phyloP scores from a whole-genome alignment of 2,888 invertebrate genomes.

The Dusona sp. region DNA sequence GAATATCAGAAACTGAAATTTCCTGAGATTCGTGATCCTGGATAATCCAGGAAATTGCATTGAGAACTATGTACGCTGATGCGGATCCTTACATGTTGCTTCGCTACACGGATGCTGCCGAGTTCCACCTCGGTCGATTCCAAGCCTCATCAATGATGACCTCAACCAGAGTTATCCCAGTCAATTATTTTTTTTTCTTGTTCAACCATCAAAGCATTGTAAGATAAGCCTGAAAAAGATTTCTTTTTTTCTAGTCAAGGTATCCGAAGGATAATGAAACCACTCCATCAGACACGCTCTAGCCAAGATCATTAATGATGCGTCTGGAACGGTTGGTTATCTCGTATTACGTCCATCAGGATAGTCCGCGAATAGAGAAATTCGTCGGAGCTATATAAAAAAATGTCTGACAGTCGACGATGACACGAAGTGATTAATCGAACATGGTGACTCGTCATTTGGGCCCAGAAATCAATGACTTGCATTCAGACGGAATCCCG shows the following conservation, averaged over 20 bases:
- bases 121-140: not conserved
- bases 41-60: not conserved
- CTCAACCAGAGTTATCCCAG: slow-evolving; percentile 4
- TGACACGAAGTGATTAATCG: slow-evolving; percentile 59
- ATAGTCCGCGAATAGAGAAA: slow-evolving; percentile 27
- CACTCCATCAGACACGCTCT: slow-evolving; percentile 49
- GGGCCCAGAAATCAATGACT: slow-evolving; percentile 33
- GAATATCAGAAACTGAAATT: not conserved
- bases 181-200: slow-evolving; percentile 12
- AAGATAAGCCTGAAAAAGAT: not conserved
- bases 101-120: not conserved
- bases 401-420: slow-evolving; percentile 34
- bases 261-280: slow-evolving; percentile 50
- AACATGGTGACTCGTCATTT: slow-evolving; percentile 25
- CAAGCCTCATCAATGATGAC: not conserved
- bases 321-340: slow-evolving; percentile 20
- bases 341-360: slow-evolving; percentile 26
- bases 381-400: slow-evolving; percentile 6
- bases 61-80: not conserved
- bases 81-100: not conserved
- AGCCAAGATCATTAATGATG: slow-evolving; percentile 52
- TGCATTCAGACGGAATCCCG: slow-evolving; percentile 15
- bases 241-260: not conserved
- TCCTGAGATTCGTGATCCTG: not conserved
- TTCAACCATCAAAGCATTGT: not conserved